Evolutionary conservation across 2,888 invertebrate genomes (phyloP).

Genomic region (Cotesia congregata): DNA sequence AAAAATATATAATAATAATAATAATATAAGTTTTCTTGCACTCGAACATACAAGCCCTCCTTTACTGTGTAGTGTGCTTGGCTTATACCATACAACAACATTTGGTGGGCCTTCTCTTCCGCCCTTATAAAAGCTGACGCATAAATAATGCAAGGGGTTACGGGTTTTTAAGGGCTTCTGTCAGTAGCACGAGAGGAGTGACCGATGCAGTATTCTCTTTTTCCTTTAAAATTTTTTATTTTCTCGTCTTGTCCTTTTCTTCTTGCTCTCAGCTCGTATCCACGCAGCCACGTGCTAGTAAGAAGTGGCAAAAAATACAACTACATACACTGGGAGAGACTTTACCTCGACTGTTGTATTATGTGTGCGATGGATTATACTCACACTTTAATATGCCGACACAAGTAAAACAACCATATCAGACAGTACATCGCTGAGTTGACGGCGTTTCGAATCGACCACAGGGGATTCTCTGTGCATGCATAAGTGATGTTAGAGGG

Average conservation of each 20-base stretch:
- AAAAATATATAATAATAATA: too few relatives aligned
- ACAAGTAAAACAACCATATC: conserved; percentile 6
- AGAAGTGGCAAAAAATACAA: conserved; percentile 20
- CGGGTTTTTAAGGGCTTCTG: conserved; percentile 29
- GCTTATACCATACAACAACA: neutral
- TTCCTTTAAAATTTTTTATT: neutral
- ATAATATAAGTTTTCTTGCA: neutral
- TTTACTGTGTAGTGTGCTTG: neutral
- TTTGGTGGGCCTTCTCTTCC: conserved; percentile 23
- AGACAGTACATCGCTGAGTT: conserved; percentile 5
- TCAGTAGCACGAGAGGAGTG: conserved; percentile 12
- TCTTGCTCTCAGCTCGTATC: neutral
- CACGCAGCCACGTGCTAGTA: conserved; percentile 6
- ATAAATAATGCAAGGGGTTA: conserved; percentile 50
- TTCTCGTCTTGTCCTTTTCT: neutral
- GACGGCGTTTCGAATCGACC: conserved; percentile 19
- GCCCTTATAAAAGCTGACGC: conserved; percentile 42
- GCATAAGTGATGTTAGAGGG: conserved; percentile 11
- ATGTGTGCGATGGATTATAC: neutral
- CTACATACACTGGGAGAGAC: neutral
- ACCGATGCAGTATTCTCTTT: conserved; percentile 7
- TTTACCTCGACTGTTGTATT: neutral
- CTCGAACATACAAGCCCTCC: neutral
- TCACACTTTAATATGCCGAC: neutral
- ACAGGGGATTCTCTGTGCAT: conserved; percentile 21